Conservation (phyloP, 1,140 invertebrate species). For the Neuroterus valhalla region DNA sequence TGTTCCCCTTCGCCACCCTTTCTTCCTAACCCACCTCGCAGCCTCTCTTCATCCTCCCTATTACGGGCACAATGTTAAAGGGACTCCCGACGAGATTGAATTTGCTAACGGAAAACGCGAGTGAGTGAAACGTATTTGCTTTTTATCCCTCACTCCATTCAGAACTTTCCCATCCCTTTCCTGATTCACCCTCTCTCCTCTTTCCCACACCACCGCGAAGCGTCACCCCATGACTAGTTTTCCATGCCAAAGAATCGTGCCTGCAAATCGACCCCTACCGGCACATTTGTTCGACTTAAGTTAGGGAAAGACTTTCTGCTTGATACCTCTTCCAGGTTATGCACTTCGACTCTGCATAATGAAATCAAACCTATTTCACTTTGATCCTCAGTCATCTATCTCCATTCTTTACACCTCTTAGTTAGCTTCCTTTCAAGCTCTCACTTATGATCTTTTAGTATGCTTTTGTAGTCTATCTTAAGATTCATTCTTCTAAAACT, state of each 20-base stretch:
- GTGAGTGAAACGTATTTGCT: slow-evolving; percentile 74
- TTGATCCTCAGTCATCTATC: too few species aligned
- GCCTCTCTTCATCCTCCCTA: slow-evolving; percentile 68
- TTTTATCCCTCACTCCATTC: slow-evolving; percentile 71
- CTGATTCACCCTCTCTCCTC: slow-evolving; percentile 47
- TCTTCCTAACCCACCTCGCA: slow-evolving; percentile 44
- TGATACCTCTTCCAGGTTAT: slow-evolving; percentile 47
- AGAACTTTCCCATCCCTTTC: slow-evolving; percentile 59
- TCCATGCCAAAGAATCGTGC: slow-evolving; percentile 41
- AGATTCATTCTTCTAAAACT: too few species aligned
- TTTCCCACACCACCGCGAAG: slow-evolving; percentile 30
- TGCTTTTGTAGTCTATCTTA: too few species aligned
- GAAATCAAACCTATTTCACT: neutral
- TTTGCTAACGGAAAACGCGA: slow-evolving; percentile 73
- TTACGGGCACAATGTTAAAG: slow-evolving; percentile 72
- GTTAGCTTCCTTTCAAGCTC: too few species aligned
- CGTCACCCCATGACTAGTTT: slow-evolving; percentile 34
- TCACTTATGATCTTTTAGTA: too few species aligned
- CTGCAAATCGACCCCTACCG: slow-evolving; percentile 44
- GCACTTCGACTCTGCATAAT: neutral
- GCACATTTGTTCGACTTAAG: slow-evolving; percentile 62
- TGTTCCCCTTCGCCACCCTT: slow-evolving; percentile 41
- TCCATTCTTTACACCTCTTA: too few species aligned
- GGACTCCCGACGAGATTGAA: slow-evolving; percentile 73
- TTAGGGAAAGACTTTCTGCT: slow-evolving; percentile 60